These are phyloP conservation scores for Tetragonula carbonaria DNA, from an alignment of 2,888 invertebrate species.

Conservation along the genomic window DNA sequence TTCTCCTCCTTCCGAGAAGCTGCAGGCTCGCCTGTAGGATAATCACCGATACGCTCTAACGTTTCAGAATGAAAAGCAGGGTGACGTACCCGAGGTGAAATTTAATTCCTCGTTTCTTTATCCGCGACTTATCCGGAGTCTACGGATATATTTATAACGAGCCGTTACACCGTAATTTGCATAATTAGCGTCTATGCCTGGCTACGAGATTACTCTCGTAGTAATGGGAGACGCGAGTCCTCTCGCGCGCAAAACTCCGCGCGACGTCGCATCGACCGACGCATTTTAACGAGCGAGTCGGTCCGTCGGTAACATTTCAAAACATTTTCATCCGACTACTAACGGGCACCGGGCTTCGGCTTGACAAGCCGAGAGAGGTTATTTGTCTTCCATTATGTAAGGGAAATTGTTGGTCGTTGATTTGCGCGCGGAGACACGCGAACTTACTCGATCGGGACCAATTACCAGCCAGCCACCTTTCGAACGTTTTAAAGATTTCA, in stretches of 20 bases:
- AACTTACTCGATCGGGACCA: conserved; percentile 15
- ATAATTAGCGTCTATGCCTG: conserved; percentile 49
- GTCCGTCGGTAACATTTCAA: neutral
- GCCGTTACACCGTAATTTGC: conserved; percentile 44
- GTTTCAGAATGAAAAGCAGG: conserved; percentile 52
- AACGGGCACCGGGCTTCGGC: neutral
- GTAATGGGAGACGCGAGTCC: conserved; percentile 21
- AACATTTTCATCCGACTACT: neutral
- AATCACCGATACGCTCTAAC: conserved; percentile 47
- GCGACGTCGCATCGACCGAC: neutral
- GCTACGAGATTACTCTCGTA: conserved; percentile 2
- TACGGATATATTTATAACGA: conserved; percentile 52
- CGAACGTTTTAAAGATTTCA: conserved; percentile 30
- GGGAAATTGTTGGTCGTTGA: neutral
- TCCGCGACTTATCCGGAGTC: neutral
- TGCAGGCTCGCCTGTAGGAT: conserved; percentile 26
- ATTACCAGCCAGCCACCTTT: conserved; percentile 22
- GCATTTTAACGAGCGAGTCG: neutral
- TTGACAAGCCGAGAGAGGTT: neutral
- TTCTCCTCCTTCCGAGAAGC: conserved; percentile 50
- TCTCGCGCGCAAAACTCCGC: neutral
- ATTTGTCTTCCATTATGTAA: conserved; percentile 11
- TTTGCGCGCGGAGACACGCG: neutral
- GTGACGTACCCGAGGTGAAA: conserved; percentile 49
- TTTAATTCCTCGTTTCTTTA: conserved; percentile 29